Evolutionary conservation across 1,140 invertebrate genomes (phyloP).

Genomic region (Ostrea edulis): DNA sequence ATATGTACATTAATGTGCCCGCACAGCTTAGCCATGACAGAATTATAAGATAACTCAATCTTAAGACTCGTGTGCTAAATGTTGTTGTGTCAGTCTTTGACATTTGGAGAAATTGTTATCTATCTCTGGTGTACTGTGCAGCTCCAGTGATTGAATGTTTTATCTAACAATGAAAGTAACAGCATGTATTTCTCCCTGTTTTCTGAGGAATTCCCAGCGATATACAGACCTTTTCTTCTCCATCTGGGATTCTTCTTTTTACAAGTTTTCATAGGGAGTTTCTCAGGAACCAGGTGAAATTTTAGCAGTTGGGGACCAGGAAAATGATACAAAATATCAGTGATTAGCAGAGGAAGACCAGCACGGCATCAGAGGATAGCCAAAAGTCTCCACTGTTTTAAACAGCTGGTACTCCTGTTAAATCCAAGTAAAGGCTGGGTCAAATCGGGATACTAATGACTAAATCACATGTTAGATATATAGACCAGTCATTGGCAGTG

Average conservation of each 20-base stretch:
- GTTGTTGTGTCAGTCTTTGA: constrained; percentile 9
- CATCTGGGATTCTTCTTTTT: too few relatives aligned
- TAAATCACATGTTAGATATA: constrained; percentile 22
- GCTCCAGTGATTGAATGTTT: neutral
- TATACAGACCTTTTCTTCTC: too few relatives aligned
- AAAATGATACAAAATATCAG: constrained; percentile 28
- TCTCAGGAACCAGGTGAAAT: constrained; percentile 8
- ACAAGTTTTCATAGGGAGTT: neutral
- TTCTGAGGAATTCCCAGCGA: neutral
- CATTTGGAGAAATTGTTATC: neutral
- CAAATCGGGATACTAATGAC: neutral
- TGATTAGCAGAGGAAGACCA: neutral
- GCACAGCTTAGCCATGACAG: neutral
- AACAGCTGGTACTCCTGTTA: constrained; percentile 8
- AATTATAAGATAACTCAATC: neutral
- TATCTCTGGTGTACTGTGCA: neutral
- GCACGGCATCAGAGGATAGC: neutral
- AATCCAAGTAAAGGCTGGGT: neutral
- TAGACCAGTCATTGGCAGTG: neutral
- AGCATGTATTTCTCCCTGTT: neutral
- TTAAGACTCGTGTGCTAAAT: neutral
- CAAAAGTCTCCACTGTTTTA: neutral
- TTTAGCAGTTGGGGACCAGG: neutral
- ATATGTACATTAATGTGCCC: neutral
- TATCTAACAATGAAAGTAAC: constrained; percentile 3